phyloP scores from a whole-genome alignment of 1,140 invertebrate genomes.

The Drosophila bocki region DNA sequence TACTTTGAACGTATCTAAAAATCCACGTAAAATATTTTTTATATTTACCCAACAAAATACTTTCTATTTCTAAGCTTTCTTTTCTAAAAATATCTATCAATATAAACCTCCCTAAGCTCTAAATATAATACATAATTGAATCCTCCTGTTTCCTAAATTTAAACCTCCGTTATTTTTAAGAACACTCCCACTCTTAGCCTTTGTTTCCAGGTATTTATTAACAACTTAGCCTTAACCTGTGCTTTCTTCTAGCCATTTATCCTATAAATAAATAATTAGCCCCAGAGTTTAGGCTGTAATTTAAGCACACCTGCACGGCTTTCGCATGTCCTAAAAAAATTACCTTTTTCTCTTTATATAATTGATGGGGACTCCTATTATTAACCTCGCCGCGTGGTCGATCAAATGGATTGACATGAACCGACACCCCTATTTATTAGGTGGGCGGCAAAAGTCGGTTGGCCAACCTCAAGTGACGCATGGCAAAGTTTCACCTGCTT shows the following conservation, averaged over 20 bases:
- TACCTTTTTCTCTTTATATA: not conserved
- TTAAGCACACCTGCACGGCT: conserved; percentile 9
- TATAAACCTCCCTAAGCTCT: not conserved
- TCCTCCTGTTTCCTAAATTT: not conserved
- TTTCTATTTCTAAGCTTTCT: no score
- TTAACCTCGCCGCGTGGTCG: conserved; percentile 16
- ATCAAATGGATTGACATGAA: conserved; percentile 11
- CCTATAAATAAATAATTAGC: conserved; percentile 28
- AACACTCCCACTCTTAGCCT: not conserved
- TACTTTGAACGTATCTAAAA: no score
- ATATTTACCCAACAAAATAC: not conserved
- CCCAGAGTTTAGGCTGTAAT: conserved; percentile 6
- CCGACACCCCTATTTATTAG: conserved; percentile 14
- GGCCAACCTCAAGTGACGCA: conserved; percentile 10
- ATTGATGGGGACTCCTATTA: conserved; percentile 21
- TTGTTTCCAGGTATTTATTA: not conserved
- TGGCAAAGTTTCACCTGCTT: not conserved
- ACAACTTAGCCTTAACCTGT: not conserved
- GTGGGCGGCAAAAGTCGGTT: not conserved
- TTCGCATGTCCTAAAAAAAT: conserved; percentile 16
- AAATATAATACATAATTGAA: not conserved
- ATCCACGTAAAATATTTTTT: not conserved
- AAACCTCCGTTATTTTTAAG: not conserved
- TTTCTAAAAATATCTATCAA: not conserved
- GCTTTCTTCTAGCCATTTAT: not conserved